Percentiles rank a stretch among this genome's conserved stretches.
phyloP scores from a whole-genome alignment of 1,140 invertebrate genomes.

The Oryctes rhinoceros region DNA sequence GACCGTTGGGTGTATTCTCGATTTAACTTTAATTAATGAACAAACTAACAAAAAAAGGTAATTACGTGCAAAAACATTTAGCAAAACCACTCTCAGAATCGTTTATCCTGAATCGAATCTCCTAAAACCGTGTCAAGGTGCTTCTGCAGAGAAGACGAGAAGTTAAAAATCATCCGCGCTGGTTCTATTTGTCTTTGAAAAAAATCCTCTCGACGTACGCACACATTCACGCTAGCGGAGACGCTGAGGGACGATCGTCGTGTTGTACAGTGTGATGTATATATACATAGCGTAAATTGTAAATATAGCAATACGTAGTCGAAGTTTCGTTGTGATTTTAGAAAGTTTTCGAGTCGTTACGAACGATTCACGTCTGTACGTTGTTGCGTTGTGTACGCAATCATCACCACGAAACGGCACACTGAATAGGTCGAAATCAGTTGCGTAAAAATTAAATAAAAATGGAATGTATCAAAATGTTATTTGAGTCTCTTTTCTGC shows the following conservation, averaged over 20 bases:
- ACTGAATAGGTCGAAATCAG: constrained; percentile 18
- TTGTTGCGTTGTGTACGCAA: neutral
- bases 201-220: neutral
- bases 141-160: neutral
- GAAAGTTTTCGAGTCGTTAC: constrained; percentile 17
- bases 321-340: constrained; percentile 1
- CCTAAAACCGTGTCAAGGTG: no score
- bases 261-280: neutral
- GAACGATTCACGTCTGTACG: neutral
- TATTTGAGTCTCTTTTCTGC: constrained; percentile 1
- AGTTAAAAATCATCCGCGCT: neutral
- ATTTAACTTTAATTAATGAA: no score
- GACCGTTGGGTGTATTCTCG: no score
- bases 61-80: no score
- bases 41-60: no score
- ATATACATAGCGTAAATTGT: neutral
- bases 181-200: neutral
- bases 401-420: constrained; percentile 17
- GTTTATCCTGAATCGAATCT: no score
- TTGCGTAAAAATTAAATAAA: constrained; percentile 15
- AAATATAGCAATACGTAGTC: neutral
- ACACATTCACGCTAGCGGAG: neutral
- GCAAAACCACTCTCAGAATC: no score
- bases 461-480: constrained; percentile 22
- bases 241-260: neutral